Evolutionary conservation across 2,888 invertebrate species (phyloP).

Genomic region (Dione vanillae): DNA sequence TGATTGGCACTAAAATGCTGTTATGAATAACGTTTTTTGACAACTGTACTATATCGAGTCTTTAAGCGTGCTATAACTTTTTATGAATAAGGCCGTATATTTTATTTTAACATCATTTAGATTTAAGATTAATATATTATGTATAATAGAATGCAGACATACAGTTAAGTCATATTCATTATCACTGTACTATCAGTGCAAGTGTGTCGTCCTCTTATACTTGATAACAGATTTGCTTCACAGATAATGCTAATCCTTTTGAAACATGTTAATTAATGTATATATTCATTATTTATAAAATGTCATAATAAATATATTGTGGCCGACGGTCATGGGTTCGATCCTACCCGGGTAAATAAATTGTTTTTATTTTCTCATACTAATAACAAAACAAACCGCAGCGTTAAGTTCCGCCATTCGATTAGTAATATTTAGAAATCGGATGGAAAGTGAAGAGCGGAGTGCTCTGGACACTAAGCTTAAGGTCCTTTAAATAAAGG

Average conservation of each 20-base stretch:
- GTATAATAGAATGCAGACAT: background rate
- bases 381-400: background rate
- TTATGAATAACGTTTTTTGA: too few species aligned
- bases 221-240: conserved; percentile 48
- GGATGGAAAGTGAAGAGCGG: too few species aligned
- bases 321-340: too few species aligned
- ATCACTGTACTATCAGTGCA: conserved; percentile 51
- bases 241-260: conserved; percentile 39
- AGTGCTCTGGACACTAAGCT: too few species aligned
- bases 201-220: conserved; percentile 50
- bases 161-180: conserved; percentile 42
- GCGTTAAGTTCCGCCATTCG: too few species aligned
- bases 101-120: background rate
- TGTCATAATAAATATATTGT: background rate
- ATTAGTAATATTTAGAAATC: too few species aligned
- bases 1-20: too few species aligned
- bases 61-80: too few species aligned
- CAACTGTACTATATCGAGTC: too few species aligned
- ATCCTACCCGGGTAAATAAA: too few species aligned
- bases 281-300: background rate
- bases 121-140: background rate
- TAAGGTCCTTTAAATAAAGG: too few species aligned
- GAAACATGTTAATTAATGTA: conserved; percentile 30
- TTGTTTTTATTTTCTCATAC: background rate
- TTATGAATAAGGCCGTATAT: too few species aligned